These are phyloP conservation scores for Sinocyclocheilus anophthalmus DNA, from an alignment of 2,113 vertebrate genomes.

Conservation along the genomic window DNA sequence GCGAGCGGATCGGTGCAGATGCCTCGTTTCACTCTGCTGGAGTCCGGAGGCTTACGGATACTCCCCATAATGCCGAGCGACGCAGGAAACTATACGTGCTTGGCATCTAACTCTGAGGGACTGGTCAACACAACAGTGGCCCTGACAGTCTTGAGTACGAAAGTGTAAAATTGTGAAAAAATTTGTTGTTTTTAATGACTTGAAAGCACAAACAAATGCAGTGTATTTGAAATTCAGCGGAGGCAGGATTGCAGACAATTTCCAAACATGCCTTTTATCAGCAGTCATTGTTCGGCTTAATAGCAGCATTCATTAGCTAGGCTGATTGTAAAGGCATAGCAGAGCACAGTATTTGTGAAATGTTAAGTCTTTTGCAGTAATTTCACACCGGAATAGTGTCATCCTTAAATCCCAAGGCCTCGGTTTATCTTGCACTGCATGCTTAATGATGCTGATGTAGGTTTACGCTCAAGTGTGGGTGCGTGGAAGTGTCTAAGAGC, in stretches of 20 bases:
- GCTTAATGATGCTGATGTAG: conserved; percentile 23
- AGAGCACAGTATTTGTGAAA: conserved; percentile 12
- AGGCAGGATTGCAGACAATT: conserved; percentile 16
- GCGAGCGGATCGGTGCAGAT: conserved; percentile 89
- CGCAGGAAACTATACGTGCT: conserved; percentile 88
- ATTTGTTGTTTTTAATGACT: background rate
- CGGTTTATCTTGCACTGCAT: background rate
- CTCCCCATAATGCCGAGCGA: conserved; percentile 83
- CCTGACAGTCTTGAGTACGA: conserved; percentile 91
- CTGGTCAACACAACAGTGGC: conserved; percentile 77
- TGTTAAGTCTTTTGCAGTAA: conserved; percentile 10
- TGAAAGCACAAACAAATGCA: conserved; percentile 17
- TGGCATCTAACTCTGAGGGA: conserved; percentile 82
- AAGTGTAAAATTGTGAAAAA: conserved; percentile 53
- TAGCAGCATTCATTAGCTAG: conserved; percentile 13
- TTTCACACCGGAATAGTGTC: conserved; percentile 21
- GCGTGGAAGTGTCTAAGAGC: conserved; percentile 1
- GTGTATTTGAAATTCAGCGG: background rate
- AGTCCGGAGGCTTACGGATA: conserved; percentile 88
- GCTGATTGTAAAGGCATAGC: conserved; percentile 22
- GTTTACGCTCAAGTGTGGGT: conserved; percentile 10
- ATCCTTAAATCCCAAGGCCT: background rate
- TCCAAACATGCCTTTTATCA: conserved; percentile 34
- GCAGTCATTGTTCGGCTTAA: conserved; percentile 26
- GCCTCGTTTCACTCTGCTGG: conserved; percentile 85